A percentile compares a stretch with the other conserved stretches of the same genome.
Evolutionary conservation across 1,140 invertebrate genomes (phyloP).

Genomic region (Ceratosolen solmsi): DNA sequence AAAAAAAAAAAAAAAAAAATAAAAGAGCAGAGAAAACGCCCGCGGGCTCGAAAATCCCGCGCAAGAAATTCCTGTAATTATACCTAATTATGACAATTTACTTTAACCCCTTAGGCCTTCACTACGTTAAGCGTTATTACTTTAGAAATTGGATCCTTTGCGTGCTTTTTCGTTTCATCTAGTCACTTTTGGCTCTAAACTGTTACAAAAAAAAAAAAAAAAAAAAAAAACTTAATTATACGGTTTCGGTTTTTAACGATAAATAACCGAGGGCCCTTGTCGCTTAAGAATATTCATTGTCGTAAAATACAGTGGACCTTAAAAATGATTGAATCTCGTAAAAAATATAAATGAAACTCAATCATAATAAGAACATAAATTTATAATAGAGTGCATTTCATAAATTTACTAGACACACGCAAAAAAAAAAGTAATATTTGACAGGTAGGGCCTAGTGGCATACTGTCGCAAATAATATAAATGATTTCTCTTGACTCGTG

Average conservation of each 20-base stretch:
- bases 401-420: no score
- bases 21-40: neutral
- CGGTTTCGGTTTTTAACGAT: neutral
- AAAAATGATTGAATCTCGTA: no score
- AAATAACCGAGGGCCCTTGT: neutral
- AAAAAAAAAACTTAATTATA: neutral
- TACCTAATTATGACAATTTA: neutral
- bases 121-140: neutral
- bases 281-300: no score
- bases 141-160: neutral
- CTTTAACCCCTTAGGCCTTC: neutral
- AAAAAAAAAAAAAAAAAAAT: neutral
- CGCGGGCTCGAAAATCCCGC: neutral
- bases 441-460: no score
- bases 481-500: neutral
- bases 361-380: no score
- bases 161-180: neutral
- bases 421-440: no score
- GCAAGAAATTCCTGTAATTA: neutral
- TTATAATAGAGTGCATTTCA: no score
- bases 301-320: no score
- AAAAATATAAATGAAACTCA: neutral
- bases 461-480: neutral
- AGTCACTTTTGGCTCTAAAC: neutral
- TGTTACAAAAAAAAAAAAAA: neutral